Base-by-base conservation (phyloP, 2,888 invertebrate species). In the Drosophila recens region DNA sequence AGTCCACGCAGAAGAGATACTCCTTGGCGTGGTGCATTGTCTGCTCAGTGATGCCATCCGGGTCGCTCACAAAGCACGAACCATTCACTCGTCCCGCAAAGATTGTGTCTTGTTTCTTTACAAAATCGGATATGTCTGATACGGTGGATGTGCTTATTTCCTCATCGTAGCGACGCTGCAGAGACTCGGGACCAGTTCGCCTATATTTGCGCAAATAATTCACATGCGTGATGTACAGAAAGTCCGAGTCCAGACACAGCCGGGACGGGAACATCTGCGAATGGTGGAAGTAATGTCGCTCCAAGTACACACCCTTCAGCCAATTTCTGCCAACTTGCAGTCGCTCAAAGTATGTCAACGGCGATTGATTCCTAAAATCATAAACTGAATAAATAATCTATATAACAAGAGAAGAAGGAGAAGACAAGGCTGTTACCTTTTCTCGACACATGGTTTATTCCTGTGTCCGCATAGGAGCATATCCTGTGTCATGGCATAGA, bases 151-250 rank as follows among this genome's bases (percentile, higher is more conserved):
- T 80, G 42, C 62, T 73, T 61, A 91, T 90, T 69, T 90, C 90
- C 64, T 81, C 76, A 13, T 83, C 67, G 67, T 83, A 86, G 43
- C 90, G 85, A 75, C 91, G 83, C 75, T 90, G 87, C 72, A 93
- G 59, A 38, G 91, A 76, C 68, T 92, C 89, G 91, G 90, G 53
- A 77, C 82, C 76, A 13, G 70, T 33, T 1, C 93, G 87, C 13
- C 74, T 80, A 59, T 92, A 88, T 48, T 90, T 86, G 4, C 92
- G 87, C 30, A 93, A 69, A 63, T 90, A 91, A 23, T 86, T 80
- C 4, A 93, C 94, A 77, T 93, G 93, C 48, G 94, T 94, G 72
- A 94, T 92, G 93, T 94, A 95, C 0, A 95, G 76, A 34, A 86
- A 85, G 20, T 94, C 91, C 0, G 90, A 91, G 9, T 94, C 93